Percentiles rank a stretch among this genome's conserved stretches.
These are phyloP conservation scores for Aphodius granarius DNA, from an alignment of 2,888 invertebrate species.

Conservation along the genomic window DNA sequence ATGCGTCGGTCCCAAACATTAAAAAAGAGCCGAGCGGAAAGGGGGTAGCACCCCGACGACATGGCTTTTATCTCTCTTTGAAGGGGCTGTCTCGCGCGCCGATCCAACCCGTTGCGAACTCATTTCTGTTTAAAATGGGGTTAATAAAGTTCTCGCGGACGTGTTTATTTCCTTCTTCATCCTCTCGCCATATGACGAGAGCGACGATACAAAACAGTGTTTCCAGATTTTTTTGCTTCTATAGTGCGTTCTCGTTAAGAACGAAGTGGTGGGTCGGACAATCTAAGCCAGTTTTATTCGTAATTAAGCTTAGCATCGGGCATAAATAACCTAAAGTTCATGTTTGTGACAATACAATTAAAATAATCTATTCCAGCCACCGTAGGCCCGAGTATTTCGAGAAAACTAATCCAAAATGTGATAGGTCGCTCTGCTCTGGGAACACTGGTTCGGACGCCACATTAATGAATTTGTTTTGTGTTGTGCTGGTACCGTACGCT, in stretches of 20 bases:
- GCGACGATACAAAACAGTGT: too few relatives aligned
- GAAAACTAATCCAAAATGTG: too few relatives aligned
- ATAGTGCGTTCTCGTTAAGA: too few relatives aligned
- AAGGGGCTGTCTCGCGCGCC: not conserved
- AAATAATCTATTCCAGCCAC: too few relatives aligned
- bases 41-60: not conserved
- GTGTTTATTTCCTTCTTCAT: not conserved
- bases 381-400: too few relatives aligned
- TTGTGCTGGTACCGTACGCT: not conserved
- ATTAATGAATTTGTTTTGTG: not conserved
- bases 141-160: not conserved
- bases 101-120: not conserved
- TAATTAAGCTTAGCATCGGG: too few relatives aligned
- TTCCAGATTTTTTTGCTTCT: too few relatives aligned
- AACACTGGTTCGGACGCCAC: not conserved
- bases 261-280: too few relatives aligned
- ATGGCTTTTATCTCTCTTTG: not conserved
- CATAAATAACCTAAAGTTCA: too few relatives aligned
- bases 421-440: too few relatives aligned
- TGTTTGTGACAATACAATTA: too few relatives aligned
- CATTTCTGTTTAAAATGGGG: not conserved
- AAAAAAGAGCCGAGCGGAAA: not conserved
- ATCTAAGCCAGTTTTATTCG: too few relatives aligned
- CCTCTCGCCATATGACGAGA: not conserved
- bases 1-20: not conserved